Base-by-base conservation (phyloP, 2,888 invertebrate genomes). In the Scaptomyza tumidula region DNA sequence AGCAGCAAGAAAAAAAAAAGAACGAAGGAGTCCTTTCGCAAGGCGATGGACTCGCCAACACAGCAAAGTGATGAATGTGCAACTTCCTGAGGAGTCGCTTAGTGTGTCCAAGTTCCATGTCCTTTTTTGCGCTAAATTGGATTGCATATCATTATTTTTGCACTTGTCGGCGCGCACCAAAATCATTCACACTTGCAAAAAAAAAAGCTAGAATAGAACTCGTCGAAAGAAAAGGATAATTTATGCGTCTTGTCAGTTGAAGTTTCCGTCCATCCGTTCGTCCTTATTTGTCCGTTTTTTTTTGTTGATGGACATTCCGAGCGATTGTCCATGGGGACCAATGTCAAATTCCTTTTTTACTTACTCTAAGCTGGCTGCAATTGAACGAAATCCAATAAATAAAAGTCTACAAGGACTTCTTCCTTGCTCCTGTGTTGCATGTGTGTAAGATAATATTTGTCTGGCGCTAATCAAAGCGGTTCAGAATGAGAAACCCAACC, bases 141-240 rank as follows among this genome's bases (percentile, higher is more conserved):
- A 86, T 86, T 86, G 85, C 85, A 86, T 86, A 86, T 86, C 85
- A 86, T 86, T 86, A 86, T 78, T 86, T 86, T 86, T 83, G 88
- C 85, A 86, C 88, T 86, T 86, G 85, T 78, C 88, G 2, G 19
- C 19, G 77, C 46, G 58, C 50, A 9, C 57, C 71, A 71, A 86
- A 84, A 86, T 75, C 41, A 41, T 85, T 83, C 84, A 72, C 85
- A 88, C 84, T 80, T 80, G 74, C 63, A 53, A 59, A 14, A 45
- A 46, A 53, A 59, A 14, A 45, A 46, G 41, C 50, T 50, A 52
- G 37, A 53, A 10, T 33, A 37, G 41, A 45, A 46, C 41, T 14
- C 33, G 33, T 3, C 27, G 6, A 33, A 49, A 48, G 60, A 65
- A 81, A 87, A 85, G 85, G 85, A 86, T 86, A 86, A 86, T 86